Percentiles rank a stretch among this genome's conserved stretches.
phyloP scores from a whole-genome alignment of 2,888 invertebrate genomes.

The Caenorhabditis sp. region DNA sequence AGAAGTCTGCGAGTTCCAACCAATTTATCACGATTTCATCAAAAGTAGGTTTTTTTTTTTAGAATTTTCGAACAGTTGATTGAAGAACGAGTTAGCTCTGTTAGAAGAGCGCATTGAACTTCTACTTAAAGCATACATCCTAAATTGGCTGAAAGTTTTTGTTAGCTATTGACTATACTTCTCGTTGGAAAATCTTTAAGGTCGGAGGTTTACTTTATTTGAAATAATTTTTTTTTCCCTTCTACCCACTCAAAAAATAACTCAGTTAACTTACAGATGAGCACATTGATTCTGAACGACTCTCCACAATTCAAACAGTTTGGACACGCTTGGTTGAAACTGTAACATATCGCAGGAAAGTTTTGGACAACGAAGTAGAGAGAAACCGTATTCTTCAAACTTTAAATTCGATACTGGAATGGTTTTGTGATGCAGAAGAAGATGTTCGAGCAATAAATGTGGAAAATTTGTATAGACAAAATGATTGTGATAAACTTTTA shows the following conservation, averaged over 20 bases:
- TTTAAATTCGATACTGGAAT: conserved; percentile 12
- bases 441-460: conserved; percentile 23
- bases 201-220: too few relatives aligned
- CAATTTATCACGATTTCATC: conserved; percentile 23
- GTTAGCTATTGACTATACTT: too few relatives aligned
- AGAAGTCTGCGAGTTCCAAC: conserved; percentile 20
- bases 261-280: conserved; percentile 8
- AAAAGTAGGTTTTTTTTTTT: conserved; percentile 4
- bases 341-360: conserved; percentile 12
- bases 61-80: too few relatives aligned
- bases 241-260: too few relatives aligned
- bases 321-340: conserved; percentile 27
- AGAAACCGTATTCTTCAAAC: conserved; percentile 15
- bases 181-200: neutral
- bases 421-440: conserved; percentile 19
- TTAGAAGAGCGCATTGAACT: too few relatives aligned
- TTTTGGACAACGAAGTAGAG: conserved; percentile 15
- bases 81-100: too few relatives aligned
- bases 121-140: too few relatives aligned
- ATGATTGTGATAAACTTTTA: conserved; percentile 17
- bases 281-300: conserved; percentile 13
- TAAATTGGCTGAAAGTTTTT: too few relatives aligned
- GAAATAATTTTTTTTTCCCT: too few relatives aligned
- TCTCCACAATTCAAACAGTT: conserved; percentile 9
- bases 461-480: conserved; percentile 12